A percentile compares a stretch with the other conserved stretches of the same genome.
Conservation (phyloP, 2,113 vertebrate species). For the Scartelaos histophorus region DNA sequence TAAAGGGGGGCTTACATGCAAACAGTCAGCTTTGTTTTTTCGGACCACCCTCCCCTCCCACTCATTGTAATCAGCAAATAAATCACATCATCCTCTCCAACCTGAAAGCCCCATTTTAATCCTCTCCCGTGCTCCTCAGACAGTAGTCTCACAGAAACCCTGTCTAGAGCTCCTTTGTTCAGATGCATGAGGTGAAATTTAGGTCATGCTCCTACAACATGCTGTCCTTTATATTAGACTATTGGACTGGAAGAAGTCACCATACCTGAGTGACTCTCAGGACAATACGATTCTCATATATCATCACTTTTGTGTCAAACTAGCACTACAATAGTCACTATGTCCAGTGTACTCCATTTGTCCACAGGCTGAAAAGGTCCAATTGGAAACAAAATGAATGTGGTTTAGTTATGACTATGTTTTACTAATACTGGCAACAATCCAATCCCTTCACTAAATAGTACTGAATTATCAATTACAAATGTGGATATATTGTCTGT, state of each 20-base stretch:
- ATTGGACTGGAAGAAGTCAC: conserved; percentile 11
- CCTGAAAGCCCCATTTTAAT: conserved; percentile 56
- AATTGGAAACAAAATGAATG: not conserved
- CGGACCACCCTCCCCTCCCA: conserved; percentile 24
- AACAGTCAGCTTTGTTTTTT: conserved; percentile 75
- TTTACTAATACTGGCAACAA: not conserved
- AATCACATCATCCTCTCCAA: conserved; percentile 77
- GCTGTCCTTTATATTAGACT: conserved; percentile 24
- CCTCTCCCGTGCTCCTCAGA: conserved; percentile 55
- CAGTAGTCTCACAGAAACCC: conserved; percentile 59
- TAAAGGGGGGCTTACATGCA: conserved; percentile 54
- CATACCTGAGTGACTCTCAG: conserved; percentile 1
- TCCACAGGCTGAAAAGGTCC: conserved; percentile 1
- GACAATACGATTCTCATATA: not conserved
- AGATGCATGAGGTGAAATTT: conserved; percentile 65
- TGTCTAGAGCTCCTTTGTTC: conserved; percentile 71
- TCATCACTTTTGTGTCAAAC: not conserved
- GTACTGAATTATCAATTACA: not conserved
- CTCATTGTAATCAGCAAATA: conserved; percentile 69
- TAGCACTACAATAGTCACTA: not conserved
- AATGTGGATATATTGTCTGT: too few species aligned
- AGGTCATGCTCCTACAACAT: conserved; percentile 56
- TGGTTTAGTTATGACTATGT: not conserved
- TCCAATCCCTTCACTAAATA: not conserved
- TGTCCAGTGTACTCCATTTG: not conserved